Percentiles rank a stretch among this genome's conserved stretches.
Evolutionary conservation across 1,140 invertebrate species (phyloP).

Genomic region (Philopotamus ludificatus): DNA sequence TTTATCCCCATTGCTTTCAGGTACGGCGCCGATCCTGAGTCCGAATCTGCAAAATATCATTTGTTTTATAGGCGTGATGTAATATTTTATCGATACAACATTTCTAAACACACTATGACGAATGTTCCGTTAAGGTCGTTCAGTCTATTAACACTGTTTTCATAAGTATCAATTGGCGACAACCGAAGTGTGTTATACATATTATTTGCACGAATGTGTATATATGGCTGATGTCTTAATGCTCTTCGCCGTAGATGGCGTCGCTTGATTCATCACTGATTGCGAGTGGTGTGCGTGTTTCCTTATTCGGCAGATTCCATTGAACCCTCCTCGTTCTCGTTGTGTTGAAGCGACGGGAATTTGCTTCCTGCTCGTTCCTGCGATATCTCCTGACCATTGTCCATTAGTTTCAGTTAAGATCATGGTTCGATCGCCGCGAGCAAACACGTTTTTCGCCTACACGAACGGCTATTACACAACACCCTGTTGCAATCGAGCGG

Average conservation of each 20-base stretch:
- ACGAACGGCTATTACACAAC: neutral
- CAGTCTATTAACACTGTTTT: conserved; percentile 11
- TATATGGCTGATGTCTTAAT: too few species aligned
- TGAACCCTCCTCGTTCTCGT: too few species aligned
- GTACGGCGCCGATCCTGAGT: neutral
- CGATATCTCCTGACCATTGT: neutral
- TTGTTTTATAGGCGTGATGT: neutral
- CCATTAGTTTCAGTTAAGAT: neutral
- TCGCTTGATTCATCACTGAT: too few species aligned
- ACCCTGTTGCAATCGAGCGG: neutral
- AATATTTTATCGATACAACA: neutral
- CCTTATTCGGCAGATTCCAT: too few species aligned
- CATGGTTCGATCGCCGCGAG: neutral
- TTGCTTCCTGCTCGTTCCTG: neutral
- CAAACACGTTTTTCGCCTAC: conserved; percentile 5
- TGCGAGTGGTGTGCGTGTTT: too few species aligned
- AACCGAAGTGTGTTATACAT: too few species aligned
- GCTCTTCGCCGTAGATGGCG: too few species aligned
- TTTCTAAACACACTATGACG: conserved; percentile 16
- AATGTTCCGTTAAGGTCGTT: conserved; percentile 13
- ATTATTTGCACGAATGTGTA: too few species aligned
- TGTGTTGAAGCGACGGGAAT: too few species aligned
- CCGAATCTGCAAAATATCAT: too few species aligned
- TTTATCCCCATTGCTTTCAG: conserved; percentile 2
- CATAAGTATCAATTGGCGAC: neutral